Evolutionary conservation across 2,797 vertebrate species (phyloP), one percentile per base, ranked within the genome.

Genomic region (Alosa sapidissima): DNA sequence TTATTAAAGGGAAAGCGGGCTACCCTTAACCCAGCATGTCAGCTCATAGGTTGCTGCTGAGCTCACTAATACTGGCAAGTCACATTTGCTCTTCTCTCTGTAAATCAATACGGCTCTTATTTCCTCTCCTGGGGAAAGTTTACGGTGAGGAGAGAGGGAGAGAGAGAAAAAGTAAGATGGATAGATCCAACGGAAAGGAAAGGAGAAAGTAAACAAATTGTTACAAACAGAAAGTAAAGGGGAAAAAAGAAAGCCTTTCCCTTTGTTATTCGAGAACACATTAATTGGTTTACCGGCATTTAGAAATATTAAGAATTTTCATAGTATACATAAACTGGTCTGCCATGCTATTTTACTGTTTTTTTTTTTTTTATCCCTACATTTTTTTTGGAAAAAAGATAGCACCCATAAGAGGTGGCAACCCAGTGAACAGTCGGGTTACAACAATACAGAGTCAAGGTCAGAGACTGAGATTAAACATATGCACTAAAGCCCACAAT

Each of bases 91-190:
- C 90, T 86, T 92, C 91, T 92, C 89, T 91, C 89, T 90, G 87
- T 88, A 91, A 93, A 94, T 94, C 94, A 93, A 93, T 92, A 90
- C 88, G 83, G 48, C 83, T 75, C 86, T 88, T 78, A 78, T 47
- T 78, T 47, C 72, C 72, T 78, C 72, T 78, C 72, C 72, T 47
- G 72, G 72, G 72, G 41, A 78, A 47, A 21, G 72, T 78, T 78
- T 36, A 78, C 16, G 2, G 41, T 78, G 72, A 78, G 33, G 33
- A 72, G 60, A 65, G 72, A 72, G 62, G 9, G 62, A 33, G 28
- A 65, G 28, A 3, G 62, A 33, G 8, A 24, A 9, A 45, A 16
- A 75, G 72, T 47, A 78, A 78, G 72, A 78, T 47, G 72, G 72
- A 78, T 78, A 47, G 41, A 78, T 45, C 72, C 36, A 13, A 1